A percentile compares a stretch with the other conserved stretches of the same genome.
Conservation (phyloP, 2,113 vertebrate genomes). For the Pandion haliaetus region DNA sequence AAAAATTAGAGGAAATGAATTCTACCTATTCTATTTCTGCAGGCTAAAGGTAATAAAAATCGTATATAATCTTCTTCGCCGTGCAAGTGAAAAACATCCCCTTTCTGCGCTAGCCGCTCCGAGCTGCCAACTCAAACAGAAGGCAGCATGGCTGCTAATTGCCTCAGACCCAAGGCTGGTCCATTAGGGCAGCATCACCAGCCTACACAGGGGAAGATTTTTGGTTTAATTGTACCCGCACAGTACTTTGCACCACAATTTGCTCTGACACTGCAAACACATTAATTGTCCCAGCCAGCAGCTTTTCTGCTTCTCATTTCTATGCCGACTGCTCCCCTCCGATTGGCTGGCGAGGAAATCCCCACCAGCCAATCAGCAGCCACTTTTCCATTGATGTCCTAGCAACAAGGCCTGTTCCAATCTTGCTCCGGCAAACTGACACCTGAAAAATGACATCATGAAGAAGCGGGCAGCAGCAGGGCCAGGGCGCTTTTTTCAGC, state of each 20-base stretch:
- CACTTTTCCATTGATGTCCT: conserved; percentile 83
- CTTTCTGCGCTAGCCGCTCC: neutral
- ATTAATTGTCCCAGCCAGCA: conserved; percentile 81
- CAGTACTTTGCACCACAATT: conserved; percentile 28
- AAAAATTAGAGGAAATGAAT: neutral
- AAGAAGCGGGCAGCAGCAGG: conserved; percentile 80
- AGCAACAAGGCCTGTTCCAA: conserved; percentile 89
- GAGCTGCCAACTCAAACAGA: conserved; percentile 11
- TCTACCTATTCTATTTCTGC: neutral
- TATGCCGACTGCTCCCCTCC: conserved; percentile 36
- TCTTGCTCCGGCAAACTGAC: conserved; percentile 80
- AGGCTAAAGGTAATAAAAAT: neutral
- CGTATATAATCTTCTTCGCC: neutral
- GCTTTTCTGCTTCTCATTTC: conserved; percentile 58
- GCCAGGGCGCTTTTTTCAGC: conserved; percentile 58
- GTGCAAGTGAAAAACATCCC: neutral
- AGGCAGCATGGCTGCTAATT: conserved; percentile 17
- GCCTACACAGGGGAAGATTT: neutral
- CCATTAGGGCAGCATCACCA: neutral
- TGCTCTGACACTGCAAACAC: conserved; percentile 83
- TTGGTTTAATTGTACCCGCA: neutral
- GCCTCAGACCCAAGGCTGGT: neutral
- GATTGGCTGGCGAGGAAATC: conserved; percentile 79
- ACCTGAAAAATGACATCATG: conserved; percentile 89
- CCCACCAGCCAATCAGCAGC: conserved; percentile 77